Base-by-base conservation (phyloP, 37 sponge, comb jelly and placozoan genomes). In the Oopsacas minuta region DNA sequence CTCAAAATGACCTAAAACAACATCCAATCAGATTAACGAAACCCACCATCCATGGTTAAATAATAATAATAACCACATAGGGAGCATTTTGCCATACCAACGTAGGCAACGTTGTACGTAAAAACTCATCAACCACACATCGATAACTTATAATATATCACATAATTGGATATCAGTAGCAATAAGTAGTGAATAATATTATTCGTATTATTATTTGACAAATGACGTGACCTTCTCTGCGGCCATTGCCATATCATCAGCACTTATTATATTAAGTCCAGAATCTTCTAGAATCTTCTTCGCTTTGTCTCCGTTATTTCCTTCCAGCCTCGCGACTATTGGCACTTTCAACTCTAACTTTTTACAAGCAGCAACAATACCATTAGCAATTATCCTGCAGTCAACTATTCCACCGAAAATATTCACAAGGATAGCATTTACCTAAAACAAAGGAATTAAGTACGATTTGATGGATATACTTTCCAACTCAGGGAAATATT, bases 351-450 rank as follows among this genome's bases (percentile, higher is more conserved):
- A 81, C 1, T 86, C 69, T n/a, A 90, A 88, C 81, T 93, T 88
- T 38, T 87, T 90, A 61, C 94, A 91, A 17, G 99, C 99, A 1
- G 25, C 81, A n/a, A 90, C 90, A 37, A 97, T 91, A 1, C 99
- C 99, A 84, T 84, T 91, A 32, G 99, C 95, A 51, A 97, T 97
- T 34, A 91, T 93, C 38, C 83, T 86, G 86, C 99, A 97, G 86
- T 95, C 87, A 52, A 97, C 99, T 36, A 97, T 97, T 1, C 99
- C 99, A 0, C 99, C 99, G 88, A 97, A 97, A 0, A 97, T 93
- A 83, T 97, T 97, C 37, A 97, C 99, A 25, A 97, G 81, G 51
- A 97, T 93, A 46, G 94, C 88, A 85, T 93, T 97, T 20, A 97
- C 99, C 92, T 96, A 87, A 0, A 83, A 35, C 35, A 35, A 32